Percentiles rank a stretch among this genome's conserved stretches.
Evolutionary conservation across 2,113 vertebrate genomes (phyloP).

Genomic region (Potamarius usumacintae): DNA sequence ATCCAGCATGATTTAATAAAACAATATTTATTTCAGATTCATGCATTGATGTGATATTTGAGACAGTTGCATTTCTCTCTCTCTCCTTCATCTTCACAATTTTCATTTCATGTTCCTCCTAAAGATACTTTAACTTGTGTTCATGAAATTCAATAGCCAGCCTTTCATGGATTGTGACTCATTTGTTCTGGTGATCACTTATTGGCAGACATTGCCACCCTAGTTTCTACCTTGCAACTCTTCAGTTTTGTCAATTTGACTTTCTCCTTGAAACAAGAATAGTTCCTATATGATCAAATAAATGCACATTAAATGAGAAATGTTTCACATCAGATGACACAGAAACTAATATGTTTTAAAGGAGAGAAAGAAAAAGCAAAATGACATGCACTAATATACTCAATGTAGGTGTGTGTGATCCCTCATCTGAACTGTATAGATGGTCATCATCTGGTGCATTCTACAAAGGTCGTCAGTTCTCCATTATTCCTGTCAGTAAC

Average conservation of each 20-base stretch:
- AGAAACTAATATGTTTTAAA: neutral
- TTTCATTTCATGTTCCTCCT: constrained; percentile 32
- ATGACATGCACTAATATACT: constrained; percentile 8
- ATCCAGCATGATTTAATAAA: neutral
- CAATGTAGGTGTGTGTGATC: neutral
- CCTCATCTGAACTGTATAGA: constrained; percentile 36
- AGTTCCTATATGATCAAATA: constrained; percentile 1
- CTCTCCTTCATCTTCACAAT: constrained; percentile 12
- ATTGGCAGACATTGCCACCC: constrained; percentile 15
- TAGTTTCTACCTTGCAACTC: neutral
- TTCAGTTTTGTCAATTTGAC: constrained; percentile 2
- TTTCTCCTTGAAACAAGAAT: neutral
- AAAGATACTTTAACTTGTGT: constrained; percentile 28
- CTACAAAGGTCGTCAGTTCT: constrained; percentile 33
- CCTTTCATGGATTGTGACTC: constrained; percentile 29
- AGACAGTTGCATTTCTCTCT: neutral
- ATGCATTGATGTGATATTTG: constrained; percentile 6
- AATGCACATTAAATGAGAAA: constrained; percentile 27
- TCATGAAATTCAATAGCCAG: constrained; percentile 47
- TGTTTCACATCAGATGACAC: constrained; percentile 13
- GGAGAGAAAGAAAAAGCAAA: constrained; percentile 6
- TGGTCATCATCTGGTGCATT: constrained; percentile 43
- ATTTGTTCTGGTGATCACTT: constrained; percentile 33
- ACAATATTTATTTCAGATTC: constrained; percentile 22
- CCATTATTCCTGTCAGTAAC: constrained; percentile 39